Percentiles rank a stretch among this genome's conserved stretches.
These are phyloP conservation scores for Parazoanthus swiftii DNA, from an alignment of 92 coral and sea anemone genomes.

Conservation along the genomic window DNA sequence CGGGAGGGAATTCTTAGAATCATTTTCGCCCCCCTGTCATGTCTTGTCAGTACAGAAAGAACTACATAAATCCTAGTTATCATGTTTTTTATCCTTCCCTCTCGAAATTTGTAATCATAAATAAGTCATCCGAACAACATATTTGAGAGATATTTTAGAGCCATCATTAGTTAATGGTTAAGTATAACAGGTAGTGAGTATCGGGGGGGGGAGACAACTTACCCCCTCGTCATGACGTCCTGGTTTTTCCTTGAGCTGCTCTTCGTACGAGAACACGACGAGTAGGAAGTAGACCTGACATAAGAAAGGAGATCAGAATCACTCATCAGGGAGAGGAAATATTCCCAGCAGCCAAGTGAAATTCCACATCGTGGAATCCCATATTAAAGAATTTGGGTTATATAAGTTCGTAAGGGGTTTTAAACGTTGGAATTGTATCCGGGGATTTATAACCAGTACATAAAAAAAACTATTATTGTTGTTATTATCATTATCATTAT, in stretches of 20 bases:
- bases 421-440: no score
- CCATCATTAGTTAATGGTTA: not conserved
- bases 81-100: not conserved
- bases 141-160: no score
- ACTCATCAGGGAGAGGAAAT: not conserved
- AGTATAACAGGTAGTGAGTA: no score
- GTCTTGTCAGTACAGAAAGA: not conserved
- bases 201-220: not conserved
- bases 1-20: no score
- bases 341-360: no score
- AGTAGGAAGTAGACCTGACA: conserved; percentile 26
- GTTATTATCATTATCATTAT: no score
- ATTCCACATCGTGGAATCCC: not conserved
- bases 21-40: no score
- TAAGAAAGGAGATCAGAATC: not conserved
- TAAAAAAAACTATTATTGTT: no score
- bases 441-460: no score
- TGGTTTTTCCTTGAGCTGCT: conserved; percentile 20
- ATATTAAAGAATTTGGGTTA: not conserved
- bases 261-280: conserved; percentile 30
- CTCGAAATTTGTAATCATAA: no score
- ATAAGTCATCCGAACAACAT: no score
- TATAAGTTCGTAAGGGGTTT: no score
- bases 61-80: not conserved
- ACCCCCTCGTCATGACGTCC: conserved; percentile 24